Percentiles rank a stretch among this genome's conserved stretches.
Evolutionary conservation across 2,888 invertebrate genomes (phyloP).

Genomic region (Drosophila antonietae): DNA sequence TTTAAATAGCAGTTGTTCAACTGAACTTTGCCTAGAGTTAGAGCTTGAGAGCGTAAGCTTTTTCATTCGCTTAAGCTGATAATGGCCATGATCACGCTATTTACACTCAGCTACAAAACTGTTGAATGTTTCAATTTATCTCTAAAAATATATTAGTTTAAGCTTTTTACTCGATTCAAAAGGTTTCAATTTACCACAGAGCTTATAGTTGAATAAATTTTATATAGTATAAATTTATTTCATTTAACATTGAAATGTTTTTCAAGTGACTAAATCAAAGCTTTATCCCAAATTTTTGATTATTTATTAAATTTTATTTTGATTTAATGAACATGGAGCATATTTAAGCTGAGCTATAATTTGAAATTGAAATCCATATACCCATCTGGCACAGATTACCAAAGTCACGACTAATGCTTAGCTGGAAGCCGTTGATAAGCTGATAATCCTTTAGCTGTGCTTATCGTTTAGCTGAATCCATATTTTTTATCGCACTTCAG

Average conservation of each 20-base stretch:
- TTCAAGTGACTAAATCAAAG: too few relatives aligned
- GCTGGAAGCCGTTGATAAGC: background rate
- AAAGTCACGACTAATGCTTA: background rate
- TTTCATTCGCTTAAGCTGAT: slow-evolving; percentile 28
- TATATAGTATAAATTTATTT: too few relatives aligned
- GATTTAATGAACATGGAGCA: background rate
- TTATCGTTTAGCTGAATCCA: background rate
- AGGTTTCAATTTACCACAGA: background rate
- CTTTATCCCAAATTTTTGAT: too few relatives aligned
- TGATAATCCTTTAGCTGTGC: background rate
- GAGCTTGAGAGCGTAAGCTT: slow-evolving; percentile 26
- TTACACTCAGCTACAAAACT: background rate
- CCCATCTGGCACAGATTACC: background rate
- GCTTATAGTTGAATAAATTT: background rate
- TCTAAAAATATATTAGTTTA: too few relatives aligned
- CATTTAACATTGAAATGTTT: too few relatives aligned
- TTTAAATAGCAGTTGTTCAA: slow-evolving; percentile 36
- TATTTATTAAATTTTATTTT: background rate
- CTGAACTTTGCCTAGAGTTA: slow-evolving; percentile 15
- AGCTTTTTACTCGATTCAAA: background rate
- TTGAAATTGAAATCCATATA: background rate
- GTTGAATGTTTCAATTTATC: background rate
- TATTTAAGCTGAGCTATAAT: background rate
- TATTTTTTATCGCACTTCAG: background rate
- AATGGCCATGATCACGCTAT: slow-evolving; percentile 17